phyloP scores from a whole-genome alignment of 1,140 invertebrate genomes.

The Drosophila azteca region DNA sequence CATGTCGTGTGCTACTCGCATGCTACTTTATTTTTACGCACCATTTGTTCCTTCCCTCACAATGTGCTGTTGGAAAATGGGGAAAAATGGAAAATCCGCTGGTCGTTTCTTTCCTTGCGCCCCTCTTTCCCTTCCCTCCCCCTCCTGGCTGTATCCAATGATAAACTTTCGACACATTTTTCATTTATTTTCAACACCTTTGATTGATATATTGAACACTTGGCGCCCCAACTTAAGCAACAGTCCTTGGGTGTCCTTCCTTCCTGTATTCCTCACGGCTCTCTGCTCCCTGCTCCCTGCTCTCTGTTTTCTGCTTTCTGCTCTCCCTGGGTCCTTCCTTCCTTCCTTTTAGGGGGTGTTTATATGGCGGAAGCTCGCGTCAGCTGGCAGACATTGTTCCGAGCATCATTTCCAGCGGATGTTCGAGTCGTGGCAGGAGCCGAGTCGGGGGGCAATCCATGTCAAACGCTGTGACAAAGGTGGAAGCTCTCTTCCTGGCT shows the following conservation, averaged over 20 bases:
- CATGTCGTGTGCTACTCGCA: conserved; percentile 63
- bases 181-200: conserved; percentile 82
- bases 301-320: conserved; percentile 1
- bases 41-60: conserved; percentile 57
- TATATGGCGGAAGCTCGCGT: conserved; percentile 49
- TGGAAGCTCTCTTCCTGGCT: conserved; percentile 49
- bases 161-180: conserved; percentile 82
- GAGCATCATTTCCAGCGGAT: conserved; percentile 57
- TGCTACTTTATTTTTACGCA: conserved; percentile 76
- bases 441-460: conserved; percentile 24
- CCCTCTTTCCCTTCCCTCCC: no score
- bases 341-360: conserved; percentile 9
- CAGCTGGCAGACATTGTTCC: conserved; percentile 68
- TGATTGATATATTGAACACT: conserved; percentile 82
- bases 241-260: conserved; percentile 56
- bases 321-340: conserved; percentile 26
- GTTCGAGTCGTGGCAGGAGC: conserved; percentile 4
- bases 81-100: conserved; percentile 61
- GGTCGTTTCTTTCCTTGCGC: conserved; percentile 6
- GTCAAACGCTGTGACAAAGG: conserved; percentile 75
- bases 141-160: conserved; percentile 39
- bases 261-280: not conserved
- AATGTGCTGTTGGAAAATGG: conserved; percentile 43
- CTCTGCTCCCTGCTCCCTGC: not conserved
- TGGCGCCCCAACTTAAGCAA: conserved; percentile 75